Evolutionary conservation across 2,888 invertebrate species (phyloP), one percentile per base, ranked within the genome.

Genomic region (Noctua fimbriata): DNA sequence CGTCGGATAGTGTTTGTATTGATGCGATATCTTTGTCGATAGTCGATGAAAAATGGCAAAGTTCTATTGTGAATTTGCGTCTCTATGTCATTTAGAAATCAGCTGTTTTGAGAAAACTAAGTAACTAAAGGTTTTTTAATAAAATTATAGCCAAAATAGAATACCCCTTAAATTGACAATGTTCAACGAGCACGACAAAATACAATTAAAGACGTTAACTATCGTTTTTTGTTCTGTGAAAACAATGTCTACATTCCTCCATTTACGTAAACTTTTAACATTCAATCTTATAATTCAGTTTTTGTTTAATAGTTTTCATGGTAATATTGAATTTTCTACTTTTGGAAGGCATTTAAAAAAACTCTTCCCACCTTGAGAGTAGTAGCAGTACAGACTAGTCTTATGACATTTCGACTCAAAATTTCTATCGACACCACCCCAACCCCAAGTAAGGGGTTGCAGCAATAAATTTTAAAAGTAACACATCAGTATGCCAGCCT

Each of bases 381-480:
- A 28, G 28, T 7, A 18, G 18, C 63, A 63, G 18, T 32, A 63
- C 9, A 60, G 32, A 36, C 65, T 21, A 65, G 21, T 21, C 10
- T 36, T 36, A 21, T 65, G 66, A 36, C 60, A 66, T 65, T 28
- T 21, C 21, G 65, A 65, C 65, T 9, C 18, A 76, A 74, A 79
- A 77, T 69, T 58, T 82, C 58, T 88, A 88, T 89, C 89, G 89
- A 89, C 82, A 84, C 4, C 28, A 67, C 73, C 75, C 76, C 89
- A 91, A 83, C 84, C 90, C 89, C 90, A 90, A 91, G 90, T 86
- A 87, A 89, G 87, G 89, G 88, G 90, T 90, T 89, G 75, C 88
- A 89, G 94, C 95, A 95, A 96, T 95, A 96, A 94, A 96, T 96
- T 95, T 96, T 94, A 94, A 96, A 94, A 94, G 94, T 93, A 94